These are phyloP conservation scores for Hedya salicella DNA, from an alignment of 2,888 invertebrate species.

Conservation along the genomic window DNA sequence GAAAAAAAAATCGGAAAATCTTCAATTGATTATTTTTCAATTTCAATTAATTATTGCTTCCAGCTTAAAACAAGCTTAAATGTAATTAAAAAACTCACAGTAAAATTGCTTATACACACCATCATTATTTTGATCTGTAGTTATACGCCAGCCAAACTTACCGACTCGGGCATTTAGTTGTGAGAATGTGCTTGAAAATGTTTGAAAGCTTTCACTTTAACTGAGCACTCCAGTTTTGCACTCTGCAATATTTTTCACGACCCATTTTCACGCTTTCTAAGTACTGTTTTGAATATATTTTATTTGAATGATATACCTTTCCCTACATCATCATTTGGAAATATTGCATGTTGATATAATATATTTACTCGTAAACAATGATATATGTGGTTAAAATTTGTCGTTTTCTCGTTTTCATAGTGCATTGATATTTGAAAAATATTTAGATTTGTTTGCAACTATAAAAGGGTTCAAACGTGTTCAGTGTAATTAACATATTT, in stretches of 20 bases:
- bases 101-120: not conserved
- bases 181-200: slow-evolving; percentile 16
- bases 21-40: too few species aligned
- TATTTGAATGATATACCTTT: too few species aligned
- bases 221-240: slow-evolving; percentile 1
- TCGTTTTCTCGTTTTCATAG: too few species aligned
- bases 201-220: slow-evolving; percentile 10
- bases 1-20: too few species aligned
- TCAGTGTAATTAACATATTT: not conserved
- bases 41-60: too few species aligned
- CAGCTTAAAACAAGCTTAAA: too few species aligned
- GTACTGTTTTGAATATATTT: not conserved
- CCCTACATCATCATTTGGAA: too few species aligned
- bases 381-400: too few species aligned
- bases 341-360: too few species aligned
- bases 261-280: not conserved
- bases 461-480: not conserved
- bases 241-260: not conserved
- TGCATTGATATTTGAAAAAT: too few species aligned
- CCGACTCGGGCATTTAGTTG: slow-evolving; percentile 5
- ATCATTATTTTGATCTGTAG: not conserved
- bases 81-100: not conserved
- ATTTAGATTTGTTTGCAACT: too few species aligned
- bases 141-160: not conserved
- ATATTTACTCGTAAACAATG: too few species aligned